A percentile compares a stretch with the other conserved stretches of the same genome.
Evolutionary conservation across 2,797 vertebrate genomes (phyloP).

Genomic region (Acanthurus lineatus): DNA sequence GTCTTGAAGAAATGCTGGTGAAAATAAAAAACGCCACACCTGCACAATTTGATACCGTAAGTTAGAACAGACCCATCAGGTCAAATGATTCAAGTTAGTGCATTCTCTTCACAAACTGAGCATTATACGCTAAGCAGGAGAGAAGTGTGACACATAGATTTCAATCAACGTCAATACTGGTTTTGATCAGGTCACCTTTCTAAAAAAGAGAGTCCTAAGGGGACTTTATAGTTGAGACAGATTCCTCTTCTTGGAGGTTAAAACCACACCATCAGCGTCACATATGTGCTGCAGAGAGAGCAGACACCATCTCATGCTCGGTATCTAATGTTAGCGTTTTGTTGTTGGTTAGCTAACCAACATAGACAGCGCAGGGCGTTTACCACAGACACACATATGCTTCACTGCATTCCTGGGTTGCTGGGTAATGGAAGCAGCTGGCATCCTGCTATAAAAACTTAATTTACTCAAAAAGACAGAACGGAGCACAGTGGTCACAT

Average conservation of each 20-base stretch:
- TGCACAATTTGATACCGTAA: neutral
- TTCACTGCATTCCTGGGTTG: constrained; percentile 71
- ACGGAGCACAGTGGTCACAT: constrained; percentile 20
- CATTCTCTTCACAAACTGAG: neutral
- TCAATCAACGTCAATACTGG: constrained; percentile 10
- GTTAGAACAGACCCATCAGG: no score
- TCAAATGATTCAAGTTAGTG: neutral
- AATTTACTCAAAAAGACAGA: constrained; percentile 63
- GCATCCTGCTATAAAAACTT: constrained; percentile 75
- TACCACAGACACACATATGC: constrained; percentile 52
- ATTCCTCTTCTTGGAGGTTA: constrained; percentile 1
- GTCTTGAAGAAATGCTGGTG: neutral
- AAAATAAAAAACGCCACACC: neutral
- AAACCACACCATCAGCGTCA: constrained; percentile 24
- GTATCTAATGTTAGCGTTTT: constrained; percentile 54
- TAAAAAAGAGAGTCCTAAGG: neutral
- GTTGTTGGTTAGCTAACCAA: constrained; percentile 38
- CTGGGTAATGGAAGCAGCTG: constrained; percentile 69
- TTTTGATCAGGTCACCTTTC: constrained; percentile 20
- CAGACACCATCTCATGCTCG: constrained; percentile 5
- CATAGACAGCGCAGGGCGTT: constrained; percentile 46
- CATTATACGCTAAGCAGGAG: neutral
- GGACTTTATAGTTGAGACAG: neutral
- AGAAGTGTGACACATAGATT: neutral
- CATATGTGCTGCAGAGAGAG: constrained; percentile 16